Percentiles rank a stretch among this genome's conserved stretches.
Conservation (phyloP, 1,140 invertebrate species). For the Triops longicaudatus region DNA sequence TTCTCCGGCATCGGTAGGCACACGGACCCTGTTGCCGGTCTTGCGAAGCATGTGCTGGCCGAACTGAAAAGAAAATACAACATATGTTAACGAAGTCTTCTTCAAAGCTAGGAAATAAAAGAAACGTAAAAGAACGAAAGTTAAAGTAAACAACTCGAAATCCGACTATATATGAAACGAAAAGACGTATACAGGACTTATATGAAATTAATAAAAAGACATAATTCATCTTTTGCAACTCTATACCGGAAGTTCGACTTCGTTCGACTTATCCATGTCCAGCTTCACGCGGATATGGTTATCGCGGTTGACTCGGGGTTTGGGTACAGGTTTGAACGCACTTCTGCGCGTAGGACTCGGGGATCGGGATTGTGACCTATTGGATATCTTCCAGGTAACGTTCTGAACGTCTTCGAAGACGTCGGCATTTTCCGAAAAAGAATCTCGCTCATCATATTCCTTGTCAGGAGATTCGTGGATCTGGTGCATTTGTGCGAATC, state of each 20-base stretch:
- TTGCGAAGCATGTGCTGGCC: constrained; percentile 26
- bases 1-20: not conserved
- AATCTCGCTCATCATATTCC: constrained; percentile 23
- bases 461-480: constrained; percentile 24
- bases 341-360: not conserved
- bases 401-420: not conserved
- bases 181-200: too few species aligned
- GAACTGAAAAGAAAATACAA: constrained; percentile 24
- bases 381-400: not conserved
- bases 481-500: constrained; percentile 27
- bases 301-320: not conserved
- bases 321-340: not conserved
- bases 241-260: constrained; percentile 1
- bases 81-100: too few species aligned
- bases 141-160: too few species aligned
- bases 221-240: not conserved
- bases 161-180: too few species aligned
- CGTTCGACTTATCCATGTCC: not conserved
- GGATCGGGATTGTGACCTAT: not conserved
- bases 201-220: too few species aligned
- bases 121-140: not conserved
- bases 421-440: constrained; percentile 22
- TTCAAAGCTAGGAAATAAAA: too few species aligned
- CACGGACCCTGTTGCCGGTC: constrained; percentile 16
- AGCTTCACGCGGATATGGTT: not conserved